These are phyloP conservation scores for Epizoanthus stellaris DNA, from an alignment of 92 coral and sea anemone species.

Conservation along the genomic window DNA sequence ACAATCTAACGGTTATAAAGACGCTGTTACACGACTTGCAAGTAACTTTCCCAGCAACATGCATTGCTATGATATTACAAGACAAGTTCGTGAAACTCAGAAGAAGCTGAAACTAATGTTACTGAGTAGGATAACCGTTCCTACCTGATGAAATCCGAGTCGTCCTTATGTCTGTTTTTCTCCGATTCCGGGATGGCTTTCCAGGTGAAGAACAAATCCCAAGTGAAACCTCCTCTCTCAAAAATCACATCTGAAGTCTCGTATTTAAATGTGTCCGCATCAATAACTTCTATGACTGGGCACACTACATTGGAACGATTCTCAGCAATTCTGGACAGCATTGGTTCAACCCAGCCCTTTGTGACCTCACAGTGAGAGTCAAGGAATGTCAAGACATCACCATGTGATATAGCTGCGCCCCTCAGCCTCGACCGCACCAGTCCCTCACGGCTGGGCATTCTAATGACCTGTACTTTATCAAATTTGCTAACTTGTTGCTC, in stretches of 20 bases:
- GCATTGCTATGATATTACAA: too few relatives aligned
- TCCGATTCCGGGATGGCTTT: conserved; percentile 89
- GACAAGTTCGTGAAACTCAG: too few relatives aligned
- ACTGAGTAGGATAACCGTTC: background rate
- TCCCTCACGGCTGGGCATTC: conserved; percentile 86
- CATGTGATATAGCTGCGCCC: conserved; percentile 86
- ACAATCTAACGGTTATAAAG: too few relatives aligned
- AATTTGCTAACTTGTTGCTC: conserved; percentile 71
- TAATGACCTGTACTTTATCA: conserved; percentile 78
- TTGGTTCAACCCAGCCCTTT: conserved; percentile 90
- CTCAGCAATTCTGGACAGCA: conserved; percentile 81
- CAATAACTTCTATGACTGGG: conserved; percentile 89
- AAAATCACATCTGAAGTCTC: conserved; percentile 85
- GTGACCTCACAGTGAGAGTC: conserved; percentile 95
- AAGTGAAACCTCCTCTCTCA: conserved; percentile 88
- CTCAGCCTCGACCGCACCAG: conserved; percentile 88
- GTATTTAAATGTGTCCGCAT: conserved; percentile 84
- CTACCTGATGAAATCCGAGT: conserved; percentile 84
- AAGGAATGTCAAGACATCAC: conserved; percentile 82
- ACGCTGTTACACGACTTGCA: too few relatives aligned
- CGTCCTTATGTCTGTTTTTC: conserved; percentile 83
- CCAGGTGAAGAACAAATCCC: conserved; percentile 93
- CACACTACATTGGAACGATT: conserved; percentile 84
- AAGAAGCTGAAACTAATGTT: too few relatives aligned
- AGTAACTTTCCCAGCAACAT: too few relatives aligned